Evolutionary conservation across 23 tunicate species (phyloP).

Genomic region (Trididemnum miniatum): DNA sequence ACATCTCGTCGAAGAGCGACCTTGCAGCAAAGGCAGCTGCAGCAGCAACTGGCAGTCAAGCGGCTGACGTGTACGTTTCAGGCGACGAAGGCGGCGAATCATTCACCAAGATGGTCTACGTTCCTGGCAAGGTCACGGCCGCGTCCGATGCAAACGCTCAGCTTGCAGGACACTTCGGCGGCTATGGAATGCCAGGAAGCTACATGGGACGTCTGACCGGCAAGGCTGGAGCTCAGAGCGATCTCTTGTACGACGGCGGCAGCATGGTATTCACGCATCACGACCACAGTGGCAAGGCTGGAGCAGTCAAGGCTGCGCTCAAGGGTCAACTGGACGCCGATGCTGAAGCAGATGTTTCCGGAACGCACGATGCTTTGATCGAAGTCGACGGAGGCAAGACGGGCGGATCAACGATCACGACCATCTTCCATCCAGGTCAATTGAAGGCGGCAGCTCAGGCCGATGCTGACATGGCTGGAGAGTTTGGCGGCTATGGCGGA

Average conservation of each 20-base stretch:
- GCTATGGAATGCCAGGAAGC: background rate
- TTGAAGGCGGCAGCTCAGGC: background rate
- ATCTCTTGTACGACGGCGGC: background rate
- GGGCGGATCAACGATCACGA: background rate
- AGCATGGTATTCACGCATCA: background rate
- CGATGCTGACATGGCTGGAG: background rate
- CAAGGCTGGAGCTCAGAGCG: background rate
- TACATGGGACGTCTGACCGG: background rate
- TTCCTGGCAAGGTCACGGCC: background rate
- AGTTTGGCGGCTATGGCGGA: background rate
- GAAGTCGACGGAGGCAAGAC: background rate
- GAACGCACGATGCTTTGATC: background rate
- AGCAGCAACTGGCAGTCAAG: background rate
- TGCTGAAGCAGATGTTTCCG: background rate
- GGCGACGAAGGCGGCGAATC: background rate
- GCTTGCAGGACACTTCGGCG: background rate
- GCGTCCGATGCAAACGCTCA: background rate
- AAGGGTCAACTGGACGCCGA: background rate
- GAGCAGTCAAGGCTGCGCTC: background rate
- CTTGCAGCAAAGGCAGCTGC: background rate
- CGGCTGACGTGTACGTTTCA: background rate
- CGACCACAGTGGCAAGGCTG: background rate
- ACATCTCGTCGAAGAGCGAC: background rate
- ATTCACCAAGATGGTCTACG: background rate
- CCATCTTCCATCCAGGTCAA: background rate